A percentile compares a stretch with the other conserved stretches of the same genome.
phyloP scores from a whole-genome alignment of 2,113 vertebrate genomes.

The Dipodomys ordii region DNA sequence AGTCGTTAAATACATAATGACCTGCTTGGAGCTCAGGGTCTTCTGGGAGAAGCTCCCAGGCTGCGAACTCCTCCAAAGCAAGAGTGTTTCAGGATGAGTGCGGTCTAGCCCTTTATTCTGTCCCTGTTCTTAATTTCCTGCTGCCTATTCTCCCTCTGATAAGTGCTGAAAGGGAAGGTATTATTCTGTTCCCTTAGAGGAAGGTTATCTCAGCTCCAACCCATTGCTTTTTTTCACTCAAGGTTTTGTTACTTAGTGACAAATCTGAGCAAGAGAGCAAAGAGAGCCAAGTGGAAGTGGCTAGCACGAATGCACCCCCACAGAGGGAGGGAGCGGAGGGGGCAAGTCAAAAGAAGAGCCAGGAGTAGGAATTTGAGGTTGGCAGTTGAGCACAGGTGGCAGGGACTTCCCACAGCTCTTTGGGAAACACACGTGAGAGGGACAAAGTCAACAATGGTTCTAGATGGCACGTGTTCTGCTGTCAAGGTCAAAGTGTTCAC shows the following conservation, averaged over 20 bases:
- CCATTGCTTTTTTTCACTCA: constrained; percentile 46
- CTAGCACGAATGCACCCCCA: not conserved
- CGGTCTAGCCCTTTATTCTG: constrained; percentile 35
- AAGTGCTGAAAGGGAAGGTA: constrained; percentile 52
- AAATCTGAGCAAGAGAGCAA: not conserved
- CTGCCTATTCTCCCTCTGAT: constrained; percentile 57
- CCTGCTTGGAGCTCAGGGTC: not conserved
- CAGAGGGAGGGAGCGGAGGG: not conserved
- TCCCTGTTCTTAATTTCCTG: constrained; percentile 73
- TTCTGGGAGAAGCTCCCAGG: not conserved
- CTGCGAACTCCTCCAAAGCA: not conserved
- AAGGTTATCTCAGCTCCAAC: constrained; percentile 48
- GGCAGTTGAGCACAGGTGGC: not conserved
- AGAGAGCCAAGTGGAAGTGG: not conserved
- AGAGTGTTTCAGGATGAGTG: not conserved
- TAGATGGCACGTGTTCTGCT: not conserved
- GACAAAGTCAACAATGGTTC: not conserved
- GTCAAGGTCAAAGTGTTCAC: not conserved
- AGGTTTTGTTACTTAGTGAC: constrained; percentile 74
- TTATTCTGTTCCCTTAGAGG: constrained; percentile 56
- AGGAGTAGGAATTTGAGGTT: not conserved
- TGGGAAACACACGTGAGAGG: not conserved
- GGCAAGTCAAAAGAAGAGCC: not conserved
- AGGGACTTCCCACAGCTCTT: not conserved
- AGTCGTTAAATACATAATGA: not conserved